These are phyloP conservation scores for Momotus momota DNA, from an alignment of 2,797 vertebrate species.

Conservation along the genomic window DNA sequence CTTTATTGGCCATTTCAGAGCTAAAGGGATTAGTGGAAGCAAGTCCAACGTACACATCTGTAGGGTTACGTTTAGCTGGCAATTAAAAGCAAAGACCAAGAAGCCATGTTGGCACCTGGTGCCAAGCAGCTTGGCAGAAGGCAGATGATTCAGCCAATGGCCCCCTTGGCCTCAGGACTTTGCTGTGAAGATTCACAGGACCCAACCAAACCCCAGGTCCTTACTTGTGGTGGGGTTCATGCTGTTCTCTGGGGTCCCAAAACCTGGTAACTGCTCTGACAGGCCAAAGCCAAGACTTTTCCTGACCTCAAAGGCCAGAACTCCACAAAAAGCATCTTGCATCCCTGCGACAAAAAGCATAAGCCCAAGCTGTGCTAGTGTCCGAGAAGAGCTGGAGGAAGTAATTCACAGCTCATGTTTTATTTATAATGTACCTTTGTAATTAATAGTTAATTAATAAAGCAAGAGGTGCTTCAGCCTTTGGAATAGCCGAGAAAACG, in stretches of 20 bases:
- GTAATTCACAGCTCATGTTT: background rate
- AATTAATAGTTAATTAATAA: background rate
- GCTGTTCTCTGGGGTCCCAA: background rate
- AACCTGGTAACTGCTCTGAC: background rate
- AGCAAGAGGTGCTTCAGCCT: background rate
- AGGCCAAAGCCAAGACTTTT: background rate
- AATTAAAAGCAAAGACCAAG: background rate
- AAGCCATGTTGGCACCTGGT: background rate
- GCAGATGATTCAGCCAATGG: too few relatives aligned
- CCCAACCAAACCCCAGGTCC: background rate
- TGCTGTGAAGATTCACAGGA: too few relatives aligned
- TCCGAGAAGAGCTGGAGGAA: background rate
- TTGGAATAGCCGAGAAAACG: background rate
- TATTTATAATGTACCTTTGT: background rate
- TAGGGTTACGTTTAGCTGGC: background rate
- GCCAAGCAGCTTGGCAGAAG: background rate
- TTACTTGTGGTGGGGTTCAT: background rate
- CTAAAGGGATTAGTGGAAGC: background rate
- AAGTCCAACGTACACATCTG: background rate
- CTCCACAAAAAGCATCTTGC: accelerated
- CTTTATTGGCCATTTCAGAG: background rate
- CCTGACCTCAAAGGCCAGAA: background rate
- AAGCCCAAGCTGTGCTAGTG: background rate
- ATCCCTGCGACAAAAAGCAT: background rate
- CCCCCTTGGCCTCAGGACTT: background rate